Base-by-base conservation (phyloP, 2,797 vertebrate genomes). In the Gymnopithys bicolor region DNA sequence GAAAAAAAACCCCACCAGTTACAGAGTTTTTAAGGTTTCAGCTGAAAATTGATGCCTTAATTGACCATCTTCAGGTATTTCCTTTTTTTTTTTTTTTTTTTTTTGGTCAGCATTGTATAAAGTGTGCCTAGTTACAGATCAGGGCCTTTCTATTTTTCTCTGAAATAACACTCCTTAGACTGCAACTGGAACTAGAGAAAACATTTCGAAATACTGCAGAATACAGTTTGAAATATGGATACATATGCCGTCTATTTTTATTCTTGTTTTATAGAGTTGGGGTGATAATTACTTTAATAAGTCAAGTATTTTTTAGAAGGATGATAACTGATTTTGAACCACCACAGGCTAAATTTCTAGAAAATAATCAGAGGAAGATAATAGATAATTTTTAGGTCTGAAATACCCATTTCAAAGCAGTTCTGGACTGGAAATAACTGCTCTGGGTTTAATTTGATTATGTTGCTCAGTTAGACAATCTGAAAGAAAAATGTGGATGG, bases 391-490 rank as follows among this genome's bases (percentile, higher is more conserved):
- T 87, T 67, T 33, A 60, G 19, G 13, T 56, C 37, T 83, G 33
- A 85, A 80, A 35, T 43, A 70, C 7, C 16, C 56, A 63, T 85
- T 67, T 89, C 48, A 89, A 76, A 83, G 37, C 11, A 56, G 4
- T 68, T 91, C 45, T 89, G 48, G 25, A 56, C 35, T 64, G 37
- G 32, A 89, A 87, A 70, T 67, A 59, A 24, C 23, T 74, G 8
- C 6, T 59, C 23, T 77, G 30, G 55, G 16, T 77, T 83, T 91
- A 87, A 91, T 93, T 89, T 77, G 92, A 94, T 94, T 92, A 87
- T 53, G 24, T 51, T 85, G 45, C 35, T 80, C 75, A 80, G 60
- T 89, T 93, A 92, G 37, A 68, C 45, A 77, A 43, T 80, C 37
- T 60, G 45, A 92, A 68, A 87, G 52, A 70, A 93, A 89, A 94